phyloP scores from a whole-genome alignment of 2,797 vertebrate species.

The Leucoraja ocellata region DNA sequence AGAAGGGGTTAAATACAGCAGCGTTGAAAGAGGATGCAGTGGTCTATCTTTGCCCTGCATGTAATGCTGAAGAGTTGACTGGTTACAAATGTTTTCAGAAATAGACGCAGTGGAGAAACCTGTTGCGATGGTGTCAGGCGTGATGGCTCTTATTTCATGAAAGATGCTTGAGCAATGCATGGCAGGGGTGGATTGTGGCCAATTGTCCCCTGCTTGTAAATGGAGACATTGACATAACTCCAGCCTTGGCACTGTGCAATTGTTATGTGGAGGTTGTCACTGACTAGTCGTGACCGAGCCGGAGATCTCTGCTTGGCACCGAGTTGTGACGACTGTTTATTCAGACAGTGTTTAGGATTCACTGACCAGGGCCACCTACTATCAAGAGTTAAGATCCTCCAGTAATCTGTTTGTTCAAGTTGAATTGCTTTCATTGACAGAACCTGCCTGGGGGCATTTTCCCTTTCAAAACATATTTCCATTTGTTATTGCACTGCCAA shows the following conservation, averaged over 20 bases:
- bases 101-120: not conserved
- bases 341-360: not conserved
- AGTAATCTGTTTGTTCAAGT: not conserved
- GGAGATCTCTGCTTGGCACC: not conserved
- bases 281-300: not conserved
- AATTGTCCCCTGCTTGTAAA: not conserved
- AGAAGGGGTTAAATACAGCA: not conserved
- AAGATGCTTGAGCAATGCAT: not conserved
- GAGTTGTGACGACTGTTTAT: not conserved
- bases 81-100: not conserved
- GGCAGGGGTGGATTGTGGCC: not conserved
- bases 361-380: not conserved
- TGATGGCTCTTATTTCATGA: not conserved
- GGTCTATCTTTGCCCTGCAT: not conserved
- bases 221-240: not conserved
- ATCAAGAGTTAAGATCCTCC: not conserved
- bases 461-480: not conserved
- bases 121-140: not conserved
- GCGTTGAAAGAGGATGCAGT: not conserved
- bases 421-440: not conserved
- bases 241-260: too few species aligned
- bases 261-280: not conserved
- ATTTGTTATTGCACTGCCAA: not conserved
- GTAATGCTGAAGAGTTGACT: not conserved
- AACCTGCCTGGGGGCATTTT: not conserved